phyloP scores from a whole-genome alignment of 2,888 invertebrate species.

The Argyresthia albistria region DNA sequence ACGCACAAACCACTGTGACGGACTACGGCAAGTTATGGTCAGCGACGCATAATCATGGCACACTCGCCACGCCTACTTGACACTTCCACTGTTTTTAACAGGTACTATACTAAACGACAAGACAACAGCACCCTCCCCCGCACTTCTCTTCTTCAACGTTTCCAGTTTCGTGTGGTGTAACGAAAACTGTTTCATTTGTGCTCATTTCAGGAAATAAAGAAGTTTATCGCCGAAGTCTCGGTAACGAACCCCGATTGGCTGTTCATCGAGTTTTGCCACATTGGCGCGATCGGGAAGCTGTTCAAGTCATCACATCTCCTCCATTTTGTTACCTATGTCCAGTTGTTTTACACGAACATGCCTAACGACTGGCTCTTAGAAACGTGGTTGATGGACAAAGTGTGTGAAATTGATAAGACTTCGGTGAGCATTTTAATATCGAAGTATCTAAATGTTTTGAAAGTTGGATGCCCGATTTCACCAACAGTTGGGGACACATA shows the following conservation, averaged over 20 bases:
- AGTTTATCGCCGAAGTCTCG: slow-evolving; percentile 25
- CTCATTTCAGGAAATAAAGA: slow-evolving; percentile 35
- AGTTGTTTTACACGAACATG: slow-evolving; percentile 96
- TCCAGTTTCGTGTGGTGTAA: too few relatives aligned
- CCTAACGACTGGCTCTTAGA: slow-evolving; percentile 98
- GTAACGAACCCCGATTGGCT: slow-evolving; percentile 82
- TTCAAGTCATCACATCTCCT: slow-evolving; percentile 91
- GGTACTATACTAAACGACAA: too few relatives aligned
- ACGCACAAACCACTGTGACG: too few relatives aligned
- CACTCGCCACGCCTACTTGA: too few relatives aligned
- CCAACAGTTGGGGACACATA: too few relatives aligned
- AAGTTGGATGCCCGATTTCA: too few relatives aligned
- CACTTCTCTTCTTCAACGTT: too few relatives aligned
- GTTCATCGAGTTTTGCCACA: slow-evolving; percentile 91
- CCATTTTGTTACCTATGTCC: slow-evolving; percentile 90
- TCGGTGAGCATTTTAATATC: slow-evolving; percentile 63
- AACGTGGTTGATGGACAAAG: slow-evolving; percentile 89
- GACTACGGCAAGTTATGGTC: too few relatives aligned
- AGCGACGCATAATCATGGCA: too few relatives aligned
- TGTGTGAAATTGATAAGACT: slow-evolving; percentile 87
- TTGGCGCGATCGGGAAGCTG: slow-evolving; percentile 96
- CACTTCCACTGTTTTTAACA: too few relatives aligned
- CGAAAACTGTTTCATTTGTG: not conserved
- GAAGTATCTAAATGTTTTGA: not conserved
- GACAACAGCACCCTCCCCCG: too few relatives aligned